phyloP scores from a whole-genome alignment of 2,888 invertebrate genomes.

The Tetragonisca angustula region DNA sequence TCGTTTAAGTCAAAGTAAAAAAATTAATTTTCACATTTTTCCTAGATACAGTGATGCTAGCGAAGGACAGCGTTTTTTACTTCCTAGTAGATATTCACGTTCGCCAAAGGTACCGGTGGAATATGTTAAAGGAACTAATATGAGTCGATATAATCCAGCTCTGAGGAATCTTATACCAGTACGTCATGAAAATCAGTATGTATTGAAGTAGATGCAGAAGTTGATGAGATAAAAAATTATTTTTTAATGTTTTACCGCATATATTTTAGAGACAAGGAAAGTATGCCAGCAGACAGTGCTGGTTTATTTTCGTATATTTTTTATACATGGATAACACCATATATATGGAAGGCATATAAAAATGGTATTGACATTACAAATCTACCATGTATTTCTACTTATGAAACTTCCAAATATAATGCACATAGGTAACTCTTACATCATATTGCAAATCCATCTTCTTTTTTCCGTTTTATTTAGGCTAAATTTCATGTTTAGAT shows the following conservation, averaged over 20 bases:
- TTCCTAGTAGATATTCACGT: slow-evolving; percentile 57
- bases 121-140: slow-evolving; percentile 68
- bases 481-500: slow-evolving; percentile 75
- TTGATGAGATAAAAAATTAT: neutral
- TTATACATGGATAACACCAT: slow-evolving; percentile 85
- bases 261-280: slow-evolving; percentile 71
- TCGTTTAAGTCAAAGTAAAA: neutral
- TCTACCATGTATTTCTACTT: slow-evolving; percentile 82
- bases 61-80: slow-evolving; percentile 52
- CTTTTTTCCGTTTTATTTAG: neutral
- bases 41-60: slow-evolving; percentile 31
- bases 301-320: slow-evolving; percentile 85
- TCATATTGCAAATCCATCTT: neutral
- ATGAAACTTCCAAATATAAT: slow-evolving; percentile 85
- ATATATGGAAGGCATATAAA: slow-evolving; percentile 85
- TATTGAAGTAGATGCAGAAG: slow-evolving; percentile 17
- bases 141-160: slow-evolving; percentile 75
- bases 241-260: slow-evolving; percentile 6
- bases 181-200: slow-evolving; percentile 71
- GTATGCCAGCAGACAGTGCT: slow-evolving; percentile 83
- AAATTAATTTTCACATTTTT: neutral
- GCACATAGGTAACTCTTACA: slow-evolving; percentile 83
- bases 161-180: slow-evolving; percentile 78
- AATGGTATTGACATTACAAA: slow-evolving; percentile 83
- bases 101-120: slow-evolving; percentile 51